phyloP scores from a whole-genome alignment of 1,140 invertebrate species.

The Hylyphantes graminicola region DNA sequence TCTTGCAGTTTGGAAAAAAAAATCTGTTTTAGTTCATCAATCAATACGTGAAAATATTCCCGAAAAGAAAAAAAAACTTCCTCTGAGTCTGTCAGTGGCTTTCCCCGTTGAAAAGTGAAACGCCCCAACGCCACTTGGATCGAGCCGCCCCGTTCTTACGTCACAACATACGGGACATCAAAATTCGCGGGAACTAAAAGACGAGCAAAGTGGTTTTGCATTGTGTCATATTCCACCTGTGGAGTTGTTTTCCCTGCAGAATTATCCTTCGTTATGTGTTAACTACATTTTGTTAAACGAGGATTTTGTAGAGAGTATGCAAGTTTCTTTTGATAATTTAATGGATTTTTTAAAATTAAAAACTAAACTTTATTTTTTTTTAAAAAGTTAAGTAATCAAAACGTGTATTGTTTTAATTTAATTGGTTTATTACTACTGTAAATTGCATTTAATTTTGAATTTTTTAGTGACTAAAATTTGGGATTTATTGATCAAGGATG shows the following conservation, averaged over 20 bases:
- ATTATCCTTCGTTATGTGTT: not conserved
- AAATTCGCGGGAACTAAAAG: constrained; percentile 1
- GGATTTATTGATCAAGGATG: not conserved
- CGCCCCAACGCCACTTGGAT: constrained; percentile 5
- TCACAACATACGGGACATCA: constrained; percentile 21
- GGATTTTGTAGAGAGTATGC: not conserved
- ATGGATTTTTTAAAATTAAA: too few species aligned
- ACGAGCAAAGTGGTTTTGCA: constrained; percentile 10
- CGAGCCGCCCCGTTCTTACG: constrained; percentile 29
- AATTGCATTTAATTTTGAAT: not conserved
- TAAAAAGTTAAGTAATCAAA: not conserved
- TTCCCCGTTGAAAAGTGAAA: constrained; percentile 26
- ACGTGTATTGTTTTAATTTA: not conserved
- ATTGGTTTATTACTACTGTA: not conserved
- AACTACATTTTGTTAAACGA: not conserved
- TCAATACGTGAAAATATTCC: not conserved
- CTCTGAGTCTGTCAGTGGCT: not conserved
- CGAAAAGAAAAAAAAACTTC: not conserved
- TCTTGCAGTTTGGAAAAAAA: too few species aligned
- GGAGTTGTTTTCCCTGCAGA: not conserved
- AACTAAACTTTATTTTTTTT: not conserved
- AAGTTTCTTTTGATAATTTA: not conserved
- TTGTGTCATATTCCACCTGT: constrained; percentile 18
- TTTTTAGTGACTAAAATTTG: not conserved
- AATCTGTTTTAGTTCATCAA: too few species aligned